Percentiles rank a stretch among this genome's conserved stretches.
Conservation (phyloP, 2,113 vertebrate genomes). For the Terrapene triunguis region DNA sequence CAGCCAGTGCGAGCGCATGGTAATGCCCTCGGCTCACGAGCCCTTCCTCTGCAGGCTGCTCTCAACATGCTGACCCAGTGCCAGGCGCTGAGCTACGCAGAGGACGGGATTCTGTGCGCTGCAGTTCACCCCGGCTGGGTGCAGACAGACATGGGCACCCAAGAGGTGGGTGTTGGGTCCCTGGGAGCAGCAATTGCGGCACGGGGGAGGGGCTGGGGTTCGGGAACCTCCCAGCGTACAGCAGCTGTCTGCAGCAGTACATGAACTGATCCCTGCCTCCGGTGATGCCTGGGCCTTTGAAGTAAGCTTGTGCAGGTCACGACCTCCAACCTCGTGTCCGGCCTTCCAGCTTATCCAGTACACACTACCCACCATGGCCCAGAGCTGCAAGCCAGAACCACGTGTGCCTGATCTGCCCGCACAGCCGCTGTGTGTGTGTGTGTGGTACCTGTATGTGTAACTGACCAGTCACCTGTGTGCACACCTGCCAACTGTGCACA, state of each 20-base stretch:
- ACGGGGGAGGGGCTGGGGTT: background rate
- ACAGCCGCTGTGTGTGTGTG: no score
- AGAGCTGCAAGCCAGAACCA: background rate
- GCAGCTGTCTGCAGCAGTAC: background rate
- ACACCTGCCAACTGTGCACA: background rate
- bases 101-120: constrained; percentile 66
- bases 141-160: constrained; percentile 78
- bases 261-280: background rate
- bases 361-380: no score
- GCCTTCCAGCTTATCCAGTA: no score
- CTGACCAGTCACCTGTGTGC: background rate
- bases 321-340: background rate
- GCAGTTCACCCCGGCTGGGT: constrained; percentile 82
- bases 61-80: constrained; percentile 82
- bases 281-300: background rate
- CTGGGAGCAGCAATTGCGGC: background rate
- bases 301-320: background rate
- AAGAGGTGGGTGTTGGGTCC: constrained; percentile 59
- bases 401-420: background rate
- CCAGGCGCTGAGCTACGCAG: constrained; percentile 69
- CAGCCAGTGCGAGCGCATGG: background rate
- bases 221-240: background rate
- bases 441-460: background rate
- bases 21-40: background rate
- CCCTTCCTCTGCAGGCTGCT: constrained; percentile 68